Base-by-base conservation (phyloP, 2,888 invertebrate species). In the Chymomyza fuscimana region DNA sequence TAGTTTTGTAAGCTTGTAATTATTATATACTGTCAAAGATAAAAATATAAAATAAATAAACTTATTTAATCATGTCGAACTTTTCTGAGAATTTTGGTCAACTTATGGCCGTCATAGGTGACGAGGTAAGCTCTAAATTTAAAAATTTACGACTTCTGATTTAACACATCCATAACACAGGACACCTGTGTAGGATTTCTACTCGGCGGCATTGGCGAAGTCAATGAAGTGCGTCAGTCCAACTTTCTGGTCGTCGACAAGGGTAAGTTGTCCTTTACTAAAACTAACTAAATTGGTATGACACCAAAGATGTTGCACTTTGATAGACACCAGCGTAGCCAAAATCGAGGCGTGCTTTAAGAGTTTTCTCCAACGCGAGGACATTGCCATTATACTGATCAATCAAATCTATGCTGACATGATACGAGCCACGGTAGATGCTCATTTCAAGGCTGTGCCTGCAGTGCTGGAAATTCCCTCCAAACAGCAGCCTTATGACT, bases 131-230 rank as follows among this genome's bases (percentile, higher is more conserved):
- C 36, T 12, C 36, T 32, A 5, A 4, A 60, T 32, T 7, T 32
- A 32, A 32, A 25, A 25, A 25, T 4, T 25, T 25, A 4, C 4
- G 25, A 25, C 4, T 25, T 4, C 25, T 25, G 4, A 4, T 25
- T 25, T 25, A 25, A 25, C 25, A 25, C 2, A 25, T 25, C 25
- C 25, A 3, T 25, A 9, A 2, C 36, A 0, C 51, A 84, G 83
- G 83, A 84, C 65, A 84, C 83, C 64, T 86, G 86, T 52, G 84
- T 84, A 1, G 83, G 83, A 46, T 84, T 84, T 58, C 29, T 84
- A 52, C 80, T 84, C 50, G 83, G 86, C n/a, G 83, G 83, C 50
- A 86, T 84, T 62, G 83, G 83, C 0, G 84, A 84, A 61, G 66
- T 84, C 4, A 76, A 76, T 36, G 77, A 73, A 32, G 54, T 73